phyloP scores from a whole-genome alignment of 1,140 invertebrate species.

The Drosophila suzukii region DNA sequence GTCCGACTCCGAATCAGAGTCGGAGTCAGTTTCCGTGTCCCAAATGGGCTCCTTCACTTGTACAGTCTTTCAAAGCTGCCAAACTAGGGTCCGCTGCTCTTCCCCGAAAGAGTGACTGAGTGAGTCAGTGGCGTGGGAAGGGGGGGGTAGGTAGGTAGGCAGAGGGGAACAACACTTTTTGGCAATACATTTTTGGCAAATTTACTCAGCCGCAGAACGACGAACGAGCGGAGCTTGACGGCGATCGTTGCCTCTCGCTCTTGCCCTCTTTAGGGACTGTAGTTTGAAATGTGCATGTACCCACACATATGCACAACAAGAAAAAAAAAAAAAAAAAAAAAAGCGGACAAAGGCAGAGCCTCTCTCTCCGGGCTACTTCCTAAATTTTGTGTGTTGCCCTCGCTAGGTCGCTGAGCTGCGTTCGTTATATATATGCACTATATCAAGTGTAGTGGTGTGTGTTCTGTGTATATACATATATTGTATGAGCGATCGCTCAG shows the following conservation, averaged over 20 bases:
- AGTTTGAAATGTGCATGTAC: constrained; percentile 66
- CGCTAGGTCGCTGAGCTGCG: constrained; percentile 67
- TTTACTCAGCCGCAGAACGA: constrained; percentile 39
- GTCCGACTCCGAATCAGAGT: constrained; percentile 16
- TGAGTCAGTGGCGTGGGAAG: not conserved
- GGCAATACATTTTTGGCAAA: constrained; percentile 24
- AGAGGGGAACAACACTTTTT: not conserved
- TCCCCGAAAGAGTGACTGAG: not conserved
- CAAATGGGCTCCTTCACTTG: constrained; percentile 28
- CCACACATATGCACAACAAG: constrained; percentile 10
- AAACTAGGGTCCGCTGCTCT: constrained; percentile 10
- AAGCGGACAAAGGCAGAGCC: constrained; percentile 1
- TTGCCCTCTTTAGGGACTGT: constrained; percentile 8
- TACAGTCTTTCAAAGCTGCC: constrained; percentile 48
- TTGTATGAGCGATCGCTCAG: not conserved
- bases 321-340: constrained; percentile 10
- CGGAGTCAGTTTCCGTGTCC: constrained; percentile 11
- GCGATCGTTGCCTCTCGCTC: constrained; percentile 12
- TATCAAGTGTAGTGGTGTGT: not conserved
- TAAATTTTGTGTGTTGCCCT: constrained; percentile 70
- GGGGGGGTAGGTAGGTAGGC: constrained; percentile 6
- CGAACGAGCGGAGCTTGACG: constrained; percentile 34
- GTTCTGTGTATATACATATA: not conserved
- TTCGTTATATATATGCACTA: constrained; percentile 24
- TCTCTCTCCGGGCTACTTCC: constrained; percentile 50